phyloP scores from a whole-genome alignment of 2,113 vertebrate species.

The Hyaena hyaena region DNA sequence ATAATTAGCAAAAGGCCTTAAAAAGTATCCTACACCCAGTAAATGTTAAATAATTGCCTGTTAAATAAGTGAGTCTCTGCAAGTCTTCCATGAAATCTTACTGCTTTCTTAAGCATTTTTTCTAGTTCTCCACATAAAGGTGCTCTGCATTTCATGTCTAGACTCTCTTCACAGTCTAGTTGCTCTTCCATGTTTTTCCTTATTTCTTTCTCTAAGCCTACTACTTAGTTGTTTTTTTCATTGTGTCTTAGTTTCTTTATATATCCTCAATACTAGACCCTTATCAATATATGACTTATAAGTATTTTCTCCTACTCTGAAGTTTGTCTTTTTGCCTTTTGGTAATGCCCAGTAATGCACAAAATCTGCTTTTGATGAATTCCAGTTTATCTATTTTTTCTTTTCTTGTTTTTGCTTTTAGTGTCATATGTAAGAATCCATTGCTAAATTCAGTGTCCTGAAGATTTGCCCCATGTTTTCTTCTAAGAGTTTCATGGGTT shows the following conservation, averaged over 20 bases:
- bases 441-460: background rate
- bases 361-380: constrained; percentile 11
- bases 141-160: background rate
- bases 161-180: background rate
- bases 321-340: background rate
- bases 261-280: background rate
- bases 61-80: background rate
- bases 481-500: background rate
- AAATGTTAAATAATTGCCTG: background rate
- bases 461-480: background rate
- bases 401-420: background rate
- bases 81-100: background rate
- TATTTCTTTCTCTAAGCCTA: background rate
- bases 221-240: background rate
- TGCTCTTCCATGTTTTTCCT: background rate
- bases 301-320: background rate
- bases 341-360: background rate
- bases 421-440: background rate
- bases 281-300: background rate
- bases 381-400: background rate
- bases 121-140: background rate
- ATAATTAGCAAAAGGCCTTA: background rate
- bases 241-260: background rate
- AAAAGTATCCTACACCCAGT: background rate
- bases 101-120: background rate